phyloP scores from a whole-genome alignment of 2,797 vertebrate species.

The Rhinoraja longicauda region DNA sequence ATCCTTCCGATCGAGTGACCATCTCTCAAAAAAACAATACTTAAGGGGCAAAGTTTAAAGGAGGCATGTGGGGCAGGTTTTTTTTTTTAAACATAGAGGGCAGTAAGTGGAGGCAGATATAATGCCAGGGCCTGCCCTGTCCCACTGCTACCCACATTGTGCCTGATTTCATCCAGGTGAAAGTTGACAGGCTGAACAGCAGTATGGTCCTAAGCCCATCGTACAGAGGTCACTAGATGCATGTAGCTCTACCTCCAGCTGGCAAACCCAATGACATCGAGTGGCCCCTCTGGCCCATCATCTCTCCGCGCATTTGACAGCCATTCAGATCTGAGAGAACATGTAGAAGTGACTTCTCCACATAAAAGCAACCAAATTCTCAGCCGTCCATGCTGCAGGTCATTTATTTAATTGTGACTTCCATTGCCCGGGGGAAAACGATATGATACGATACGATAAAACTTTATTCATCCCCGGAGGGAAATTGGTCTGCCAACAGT shows the following conservation, averaged over 20 bases:
- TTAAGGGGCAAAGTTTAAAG: not conserved
- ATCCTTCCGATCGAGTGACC: not conserved
- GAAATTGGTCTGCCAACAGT: too few species aligned
- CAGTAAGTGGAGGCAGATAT: too few species aligned
- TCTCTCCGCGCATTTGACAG: not conserved
- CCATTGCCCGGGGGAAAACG: not conserved
- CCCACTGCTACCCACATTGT: not conserved
- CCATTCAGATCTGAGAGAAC: not conserved
- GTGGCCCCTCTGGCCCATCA: not conserved
- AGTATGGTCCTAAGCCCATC: too few species aligned
- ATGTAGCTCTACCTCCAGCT: too few species aligned
- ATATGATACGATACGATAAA: too few species aligned
- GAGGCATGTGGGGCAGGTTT: too few species aligned
- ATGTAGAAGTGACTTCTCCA: too few species aligned
- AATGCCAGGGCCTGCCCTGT: too few species aligned
- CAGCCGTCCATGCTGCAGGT: not conserved
- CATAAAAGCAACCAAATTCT: not conserved
- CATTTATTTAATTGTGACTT: not conserved
- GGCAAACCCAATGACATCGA: not conserved
- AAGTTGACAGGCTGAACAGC: not conserved
- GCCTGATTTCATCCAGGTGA: not conserved
- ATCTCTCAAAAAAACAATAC: not conserved
- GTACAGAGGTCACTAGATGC: too few species aligned
- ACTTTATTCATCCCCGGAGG: too few species aligned
- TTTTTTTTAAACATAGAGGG: too few species aligned